These are phyloP conservation scores for Otolemur crassicaudatus DNA, from an alignment of 2,797 vertebrate genomes.

Conservation along the genomic window DNA sequence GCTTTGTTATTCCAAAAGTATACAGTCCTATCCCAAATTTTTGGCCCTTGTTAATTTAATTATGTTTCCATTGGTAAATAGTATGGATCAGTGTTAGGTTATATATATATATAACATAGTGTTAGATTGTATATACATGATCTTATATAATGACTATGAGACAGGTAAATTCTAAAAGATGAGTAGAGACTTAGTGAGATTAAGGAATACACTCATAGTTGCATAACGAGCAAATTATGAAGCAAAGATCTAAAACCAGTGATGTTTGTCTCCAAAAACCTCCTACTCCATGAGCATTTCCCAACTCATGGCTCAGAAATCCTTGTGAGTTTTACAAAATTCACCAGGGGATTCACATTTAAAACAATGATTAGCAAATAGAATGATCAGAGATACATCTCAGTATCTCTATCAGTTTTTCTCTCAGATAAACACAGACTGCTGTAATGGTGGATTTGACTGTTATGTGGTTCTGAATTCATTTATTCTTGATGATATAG, in stretches of 20 bases:
- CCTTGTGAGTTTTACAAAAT: background rate
- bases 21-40: background rate
- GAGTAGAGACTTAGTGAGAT: background rate
- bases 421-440: background rate
- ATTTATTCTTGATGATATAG: background rate
- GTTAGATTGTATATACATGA: background rate
- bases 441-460: background rate
- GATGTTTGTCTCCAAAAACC: background rate
- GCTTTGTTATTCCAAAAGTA: background rate
- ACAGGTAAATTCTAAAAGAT: background rate
- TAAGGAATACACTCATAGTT: conserved; percentile 2
- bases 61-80: background rate
- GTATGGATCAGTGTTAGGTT: background rate
- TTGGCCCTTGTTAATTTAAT: conserved; percentile 31
- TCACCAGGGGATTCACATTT: background rate
- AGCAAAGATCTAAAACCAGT: background rate
- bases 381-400: background rate
- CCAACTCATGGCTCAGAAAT: background rate
- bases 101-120: background rate
- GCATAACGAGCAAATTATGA: background rate
- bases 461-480: background rate
- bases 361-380: background rate
- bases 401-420: background rate
- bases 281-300: background rate
- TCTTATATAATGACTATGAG: background rate